Evolutionary conservation across 1,140 invertebrate species (phyloP).

Genomic region (Diabrotica undecimpunctata): DNA sequence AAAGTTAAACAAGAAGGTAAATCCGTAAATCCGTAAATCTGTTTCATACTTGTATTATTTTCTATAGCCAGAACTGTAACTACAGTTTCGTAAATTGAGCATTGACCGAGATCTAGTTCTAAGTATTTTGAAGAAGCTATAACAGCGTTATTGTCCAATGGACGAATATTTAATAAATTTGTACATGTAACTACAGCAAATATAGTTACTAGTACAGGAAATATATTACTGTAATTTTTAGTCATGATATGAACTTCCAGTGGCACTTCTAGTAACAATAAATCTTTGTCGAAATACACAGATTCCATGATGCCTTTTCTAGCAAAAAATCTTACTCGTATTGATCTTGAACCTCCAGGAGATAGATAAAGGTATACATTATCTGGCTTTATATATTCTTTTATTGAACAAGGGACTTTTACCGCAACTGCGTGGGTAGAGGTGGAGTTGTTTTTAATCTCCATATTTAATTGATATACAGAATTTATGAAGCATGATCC

Average conservation of each 20-base stretch:
- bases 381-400: conserved; percentile 27
- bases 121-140: conserved; percentile 18
- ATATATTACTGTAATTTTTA: conserved; percentile 28
- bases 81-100: conserved; percentile 33
- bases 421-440: conserved; percentile 27
- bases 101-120: conserved; percentile 32
- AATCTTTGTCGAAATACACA: conserved; percentile 2
- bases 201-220: conserved; percentile 27
- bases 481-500: conserved; percentile 32
- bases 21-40: conserved; percentile 35
- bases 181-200: conserved; percentile 31
- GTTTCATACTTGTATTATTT: conserved; percentile 29
- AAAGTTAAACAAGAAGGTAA: conserved; percentile 34
- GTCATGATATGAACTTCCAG: conserved; percentile 26
- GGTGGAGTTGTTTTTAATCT: conserved; percentile 27
- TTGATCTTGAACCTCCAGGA: conserved; percentile 17
- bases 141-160: not conserved
- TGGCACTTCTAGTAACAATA: conserved; percentile 28
- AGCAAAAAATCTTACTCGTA: conserved; percentile 31
- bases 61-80: conserved; percentile 27
- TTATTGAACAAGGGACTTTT: conserved; percentile 30
- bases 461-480: conserved; percentile 35
- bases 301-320: conserved; percentile 20
- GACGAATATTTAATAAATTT: conserved; percentile 26
- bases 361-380: conserved; percentile 23